Evolutionary conservation across 1,140 invertebrate genomes (phyloP), one percentile per base, ranked within the genome.

Genomic region (Orchesella cincta): DNA sequence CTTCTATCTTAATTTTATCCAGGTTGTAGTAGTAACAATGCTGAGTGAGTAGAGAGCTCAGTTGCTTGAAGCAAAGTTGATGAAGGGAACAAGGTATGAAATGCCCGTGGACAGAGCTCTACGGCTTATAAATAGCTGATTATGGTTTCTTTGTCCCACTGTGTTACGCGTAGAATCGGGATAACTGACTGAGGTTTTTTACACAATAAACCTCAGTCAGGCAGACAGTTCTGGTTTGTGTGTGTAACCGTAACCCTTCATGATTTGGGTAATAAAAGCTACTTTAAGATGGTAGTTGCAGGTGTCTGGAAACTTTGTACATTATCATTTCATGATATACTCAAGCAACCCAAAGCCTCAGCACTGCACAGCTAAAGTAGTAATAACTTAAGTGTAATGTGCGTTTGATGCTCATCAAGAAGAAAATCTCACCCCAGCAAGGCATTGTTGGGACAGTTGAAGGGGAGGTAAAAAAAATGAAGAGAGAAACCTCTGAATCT

Each of bases 71-170:
- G 54, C 54, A 57, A n/a, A 57, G 54, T 57, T 57, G 54, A 57
- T 57, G 54, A 57, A 57, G 54, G 54, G 54, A 57, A 57, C 54
- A 67, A 31, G 62, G 62, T 67, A 33, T 31, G 62, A 31, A 67
- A 67, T 67, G 62, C 12, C n/a, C 33, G 62, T 67, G 8, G 62
- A 67, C 29, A 67, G 31, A 33, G 62, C 62, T 29, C 62, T 67
- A 67, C 33, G 33, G 62, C 62, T 67, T 67, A 67, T 67, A 67
- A 67, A 67, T 67, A 67, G 62, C 62, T 67, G 29, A 67, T 67
- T 67, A 67, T 67, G 28, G 23, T 67, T 67, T 67, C 62, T 67
- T 67, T 67, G 62, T 67, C 62, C 62, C 62, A 67, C 62, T 67
- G 62, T 67, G 62, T 67, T 67, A 67, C 62, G 62, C 62, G 5